These are phyloP conservation scores for Sebastiscus tertius DNA, from an alignment of 2,797 vertebrate genomes.

Conservation along the genomic window DNA sequence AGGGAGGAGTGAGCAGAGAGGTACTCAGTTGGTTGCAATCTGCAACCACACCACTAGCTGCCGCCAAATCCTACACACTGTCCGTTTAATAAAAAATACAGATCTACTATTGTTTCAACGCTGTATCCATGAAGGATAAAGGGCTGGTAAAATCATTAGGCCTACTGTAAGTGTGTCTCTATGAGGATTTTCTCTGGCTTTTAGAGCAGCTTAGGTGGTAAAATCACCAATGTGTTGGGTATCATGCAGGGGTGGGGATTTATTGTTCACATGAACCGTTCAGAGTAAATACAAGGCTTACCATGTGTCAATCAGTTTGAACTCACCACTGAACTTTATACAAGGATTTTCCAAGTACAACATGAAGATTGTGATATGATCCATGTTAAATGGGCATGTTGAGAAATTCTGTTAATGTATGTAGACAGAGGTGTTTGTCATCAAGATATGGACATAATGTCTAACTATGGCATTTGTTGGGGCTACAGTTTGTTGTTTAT, in stretches of 20 bases:
- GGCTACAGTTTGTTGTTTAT: background rate
- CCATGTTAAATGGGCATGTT: background rate
- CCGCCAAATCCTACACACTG: too few species aligned
- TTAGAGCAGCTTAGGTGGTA: slow-evolving; percentile 27
- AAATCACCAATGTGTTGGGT: slow-evolving; percentile 14
- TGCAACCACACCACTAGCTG: too few species aligned
- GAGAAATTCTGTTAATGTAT: background rate
- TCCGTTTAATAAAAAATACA: background rate
- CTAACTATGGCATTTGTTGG: background rate
- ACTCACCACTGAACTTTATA: background rate
- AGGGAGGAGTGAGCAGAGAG: too few species aligned
- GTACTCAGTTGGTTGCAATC: too few species aligned
- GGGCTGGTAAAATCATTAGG: background rate
- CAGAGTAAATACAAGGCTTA: slow-evolving; percentile 39
- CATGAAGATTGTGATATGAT: background rate
- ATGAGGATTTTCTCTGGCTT: slow-evolving; percentile 22
- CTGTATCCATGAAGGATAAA: background rate
- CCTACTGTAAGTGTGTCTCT: background rate
- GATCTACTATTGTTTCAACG: background rate
- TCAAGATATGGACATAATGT: background rate
- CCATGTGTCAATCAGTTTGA: background rate
- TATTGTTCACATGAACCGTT: slow-evolving; percentile 37
- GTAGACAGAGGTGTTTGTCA: background rate
- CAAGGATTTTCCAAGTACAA: slow-evolving; percentile 1
- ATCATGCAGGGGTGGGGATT: slow-evolving; percentile 28